Percentiles rank a stretch among this genome's conserved stretches.
phyloP scores from a whole-genome alignment of 2,113 vertebrate species.

The Anolis sagrei region DNA sequence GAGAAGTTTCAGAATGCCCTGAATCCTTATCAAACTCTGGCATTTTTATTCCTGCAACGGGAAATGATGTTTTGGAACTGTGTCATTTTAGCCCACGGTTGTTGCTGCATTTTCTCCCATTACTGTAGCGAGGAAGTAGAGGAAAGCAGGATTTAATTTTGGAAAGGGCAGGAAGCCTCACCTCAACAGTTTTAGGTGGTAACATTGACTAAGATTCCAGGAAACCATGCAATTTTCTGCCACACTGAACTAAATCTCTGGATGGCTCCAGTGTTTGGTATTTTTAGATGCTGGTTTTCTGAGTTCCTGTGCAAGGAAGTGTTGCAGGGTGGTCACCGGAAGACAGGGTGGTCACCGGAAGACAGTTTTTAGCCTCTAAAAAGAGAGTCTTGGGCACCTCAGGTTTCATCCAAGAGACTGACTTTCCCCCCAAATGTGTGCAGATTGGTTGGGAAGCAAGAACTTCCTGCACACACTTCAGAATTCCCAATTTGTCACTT shows the following conservation, averaged over 20 bases:
- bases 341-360: not conserved
- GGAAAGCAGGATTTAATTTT: not conserved
- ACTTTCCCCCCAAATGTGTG: not conserved
- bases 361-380: conserved; percentile 1
- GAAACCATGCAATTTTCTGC: not conserved
- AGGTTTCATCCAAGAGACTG: not conserved
- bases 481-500: too few species aligned
- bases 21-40: too few species aligned
- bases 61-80: not conserved
- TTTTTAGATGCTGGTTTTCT: conserved; percentile 26
- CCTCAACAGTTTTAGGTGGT: not conserved
- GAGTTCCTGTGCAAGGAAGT: conserved; percentile 12
- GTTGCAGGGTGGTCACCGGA: not conserved
- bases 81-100: not conserved
- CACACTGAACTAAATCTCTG: not conserved
- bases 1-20: not conserved
- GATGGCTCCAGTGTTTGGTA: not conserved
- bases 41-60: not conserved
- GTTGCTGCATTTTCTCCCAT: not conserved
- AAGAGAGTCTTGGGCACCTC: not conserved
- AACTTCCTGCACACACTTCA: not conserved
- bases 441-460: not conserved
- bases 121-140: not conserved
- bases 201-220: not conserved
- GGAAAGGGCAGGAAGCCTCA: not conserved